phyloP scores from a whole-genome alignment of 2,888 invertebrate genomes.

The Pammene fasciana region DNA sequence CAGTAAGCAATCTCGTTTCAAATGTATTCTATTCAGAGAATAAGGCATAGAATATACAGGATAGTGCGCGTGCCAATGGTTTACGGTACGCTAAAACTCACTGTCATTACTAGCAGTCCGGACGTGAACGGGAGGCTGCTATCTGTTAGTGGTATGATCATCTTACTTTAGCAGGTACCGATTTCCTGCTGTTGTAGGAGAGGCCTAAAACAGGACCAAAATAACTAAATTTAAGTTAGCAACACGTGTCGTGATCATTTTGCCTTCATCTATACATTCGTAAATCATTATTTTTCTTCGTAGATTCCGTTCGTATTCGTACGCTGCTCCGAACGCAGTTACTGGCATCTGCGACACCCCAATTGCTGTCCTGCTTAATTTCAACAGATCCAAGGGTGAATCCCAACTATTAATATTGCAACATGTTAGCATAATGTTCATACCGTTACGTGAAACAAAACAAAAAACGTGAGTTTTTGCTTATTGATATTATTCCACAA shows the following conservation, averaged over 20 bases:
- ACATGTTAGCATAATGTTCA: conserved; percentile 59
- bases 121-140: no score
- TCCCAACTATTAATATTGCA: conserved; percentile 70
- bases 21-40: conserved; percentile 53
- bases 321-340: conserved; percentile 67
- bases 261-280: conserved; percentile 49
- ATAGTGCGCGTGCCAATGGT: conserved; percentile 62
- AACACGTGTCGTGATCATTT: no score
- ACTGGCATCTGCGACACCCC: conserved; percentile 79
- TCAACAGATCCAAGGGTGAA: conserved; percentile 73
- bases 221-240: no score
- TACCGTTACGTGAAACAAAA: conserved; percentile 47
- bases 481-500: not conserved
- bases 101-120: no score
- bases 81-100: conserved; percentile 53
- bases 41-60: conserved; percentile 57
- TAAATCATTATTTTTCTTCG: conserved; percentile 77
- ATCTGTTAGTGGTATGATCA: no score
- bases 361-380: conserved; percentile 73
- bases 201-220: no score
- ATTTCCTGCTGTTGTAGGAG: no score
- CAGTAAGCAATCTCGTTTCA: conserved; percentile 58
- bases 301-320: conserved; percentile 62
- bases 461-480: not conserved
- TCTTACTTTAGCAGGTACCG: no score